A percentile compares a stretch with the other conserved stretches of the same genome.
Conservation (phyloP, 2,888 invertebrate species). For the Vannuccia rotundouncinata region DNA sequence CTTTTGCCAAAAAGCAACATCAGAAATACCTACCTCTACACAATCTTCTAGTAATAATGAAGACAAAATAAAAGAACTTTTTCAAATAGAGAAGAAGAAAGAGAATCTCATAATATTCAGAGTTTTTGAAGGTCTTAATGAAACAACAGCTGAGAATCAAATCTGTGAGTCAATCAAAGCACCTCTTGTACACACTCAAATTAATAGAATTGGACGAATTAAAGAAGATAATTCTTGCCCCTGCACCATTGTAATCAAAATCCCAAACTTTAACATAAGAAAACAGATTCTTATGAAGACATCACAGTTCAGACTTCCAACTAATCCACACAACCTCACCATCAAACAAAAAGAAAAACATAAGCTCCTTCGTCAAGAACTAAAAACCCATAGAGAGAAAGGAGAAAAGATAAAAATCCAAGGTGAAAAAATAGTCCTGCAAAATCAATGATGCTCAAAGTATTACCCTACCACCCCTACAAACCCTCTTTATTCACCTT, state of each 20-base stretch:
- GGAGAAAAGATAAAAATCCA: background rate
- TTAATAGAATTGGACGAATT: background rate
- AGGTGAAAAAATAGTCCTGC: background rate
- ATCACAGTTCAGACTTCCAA: background rate
- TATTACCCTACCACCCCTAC: background rate
- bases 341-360: slow-evolving; percentile 5
- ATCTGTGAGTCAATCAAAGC: background rate
- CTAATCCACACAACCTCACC: background rate
- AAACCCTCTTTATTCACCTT: background rate
- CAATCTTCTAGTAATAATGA: background rate
- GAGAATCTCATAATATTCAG: background rate
- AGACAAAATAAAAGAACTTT: background rate
- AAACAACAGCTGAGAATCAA: background rate
- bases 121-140: background rate
- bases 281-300: background rate
- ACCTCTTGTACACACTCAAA: background rate
- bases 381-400: background rate
- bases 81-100: background rate
- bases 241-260: background rate
- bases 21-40: background rate
- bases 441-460: background rate
- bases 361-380: background rate
- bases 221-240: background rate
- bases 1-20: background rate
- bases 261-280: background rate